A percentile compares a stretch with the other conserved stretches of the same genome.
These are phyloP conservation scores for Adelosebastes latens DNA, from an alignment of 2,797 vertebrate species.

Conservation along the genomic window DNA sequence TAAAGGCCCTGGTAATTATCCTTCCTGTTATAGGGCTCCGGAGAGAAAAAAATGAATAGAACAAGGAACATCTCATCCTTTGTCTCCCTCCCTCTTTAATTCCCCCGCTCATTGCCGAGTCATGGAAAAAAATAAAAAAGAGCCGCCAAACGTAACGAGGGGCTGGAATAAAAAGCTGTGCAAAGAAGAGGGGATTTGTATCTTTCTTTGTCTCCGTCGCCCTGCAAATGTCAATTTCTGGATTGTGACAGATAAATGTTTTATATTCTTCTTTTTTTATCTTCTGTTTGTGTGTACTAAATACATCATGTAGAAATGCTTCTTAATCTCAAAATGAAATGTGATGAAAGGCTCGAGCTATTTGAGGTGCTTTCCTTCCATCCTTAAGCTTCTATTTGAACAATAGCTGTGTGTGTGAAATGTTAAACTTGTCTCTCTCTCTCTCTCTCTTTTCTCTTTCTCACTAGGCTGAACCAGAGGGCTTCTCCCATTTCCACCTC, in stretches of 20 bases:
- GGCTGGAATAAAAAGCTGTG: slow-evolving; percentile 49
- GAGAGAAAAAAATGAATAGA: slow-evolving; percentile 48
- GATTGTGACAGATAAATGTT: slow-evolving; percentile 27
- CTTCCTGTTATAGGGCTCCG: slow-evolving; percentile 40
- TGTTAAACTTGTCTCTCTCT: slow-evolving; percentile 14
- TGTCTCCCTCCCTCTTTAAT: slow-evolving; percentile 63
- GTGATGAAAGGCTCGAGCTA: slow-evolving; percentile 9
- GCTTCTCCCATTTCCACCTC: slow-evolving; percentile 98
- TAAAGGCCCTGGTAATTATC: slow-evolving; percentile 69
- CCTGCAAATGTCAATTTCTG: slow-evolving; percentile 47
- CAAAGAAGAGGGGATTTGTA: slow-evolving; percentile 50
- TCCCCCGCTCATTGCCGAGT: slow-evolving; percentile 49
- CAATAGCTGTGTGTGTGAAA: slow-evolving; percentile 2
- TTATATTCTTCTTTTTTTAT: not conserved
- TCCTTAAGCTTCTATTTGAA: not conserved
- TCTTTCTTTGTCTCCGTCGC: slow-evolving; percentile 27
- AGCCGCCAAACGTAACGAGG: slow-evolving; percentile 42
- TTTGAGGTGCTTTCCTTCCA: not conserved
- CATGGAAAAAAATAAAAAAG: slow-evolving; percentile 36
- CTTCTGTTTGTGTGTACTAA: slow-evolving; percentile 15
- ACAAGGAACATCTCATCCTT: slow-evolving; percentile 60
- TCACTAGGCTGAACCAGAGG: slow-evolving; percentile 94
- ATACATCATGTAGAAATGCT: slow-evolving; percentile 16
- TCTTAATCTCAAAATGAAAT: slow-evolving; percentile 24
- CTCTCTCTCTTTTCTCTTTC: slow-evolving; percentile 11